phyloP scores from a whole-genome alignment of 2,888 invertebrate species.

The Caenorhabditis afra region DNA sequence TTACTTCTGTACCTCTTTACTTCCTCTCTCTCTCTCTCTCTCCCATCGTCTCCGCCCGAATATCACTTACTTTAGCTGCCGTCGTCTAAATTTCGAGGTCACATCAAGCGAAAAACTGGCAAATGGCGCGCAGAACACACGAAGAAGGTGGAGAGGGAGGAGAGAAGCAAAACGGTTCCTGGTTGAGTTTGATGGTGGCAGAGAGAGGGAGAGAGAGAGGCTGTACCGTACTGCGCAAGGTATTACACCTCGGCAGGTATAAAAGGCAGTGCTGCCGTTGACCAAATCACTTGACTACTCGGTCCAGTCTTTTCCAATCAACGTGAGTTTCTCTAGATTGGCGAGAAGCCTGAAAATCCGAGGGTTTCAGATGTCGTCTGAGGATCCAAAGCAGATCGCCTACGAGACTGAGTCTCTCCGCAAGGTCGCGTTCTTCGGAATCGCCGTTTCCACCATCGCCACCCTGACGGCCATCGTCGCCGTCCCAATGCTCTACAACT shows the following conservation, averaged over 20 bases:
- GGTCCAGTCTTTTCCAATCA: constrained; percentile 59
- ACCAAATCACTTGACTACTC: constrained; percentile 63
- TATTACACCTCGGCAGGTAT: constrained; percentile 58
- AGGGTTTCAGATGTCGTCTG: constrained; percentile 58
- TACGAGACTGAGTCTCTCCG: constrained; percentile 67
- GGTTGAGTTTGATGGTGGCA: constrained; percentile 45
- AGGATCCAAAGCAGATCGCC: constrained; percentile 65
- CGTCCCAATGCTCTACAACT: constrained; percentile 75
- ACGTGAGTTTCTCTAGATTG: constrained; percentile 27
- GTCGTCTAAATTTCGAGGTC: constrained; percentile 46
- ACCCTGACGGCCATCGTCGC: constrained; percentile 72
- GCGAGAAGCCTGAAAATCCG: background rate
- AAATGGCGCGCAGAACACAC: constrained; percentile 26
- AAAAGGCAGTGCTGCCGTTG: constrained; percentile 36
- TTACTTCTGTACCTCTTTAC: constrained; percentile 9
- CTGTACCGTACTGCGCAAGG: constrained; percentile 53
- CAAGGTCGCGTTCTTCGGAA: constrained; percentile 70
- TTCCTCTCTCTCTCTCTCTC: background rate
- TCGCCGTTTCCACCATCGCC: constrained; percentile 73
- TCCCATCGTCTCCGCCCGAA: constrained; percentile 25
- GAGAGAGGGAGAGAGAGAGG: no score
- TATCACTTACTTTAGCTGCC: constrained; percentile 37
- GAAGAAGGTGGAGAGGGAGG: constrained; percentile 20
- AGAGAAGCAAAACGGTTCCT: constrained; percentile 58
- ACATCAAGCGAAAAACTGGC: constrained; percentile 40